Conservation (phyloP, 2,113 vertebrate genomes). For the Brachyhypopomus gauderio region DNA sequence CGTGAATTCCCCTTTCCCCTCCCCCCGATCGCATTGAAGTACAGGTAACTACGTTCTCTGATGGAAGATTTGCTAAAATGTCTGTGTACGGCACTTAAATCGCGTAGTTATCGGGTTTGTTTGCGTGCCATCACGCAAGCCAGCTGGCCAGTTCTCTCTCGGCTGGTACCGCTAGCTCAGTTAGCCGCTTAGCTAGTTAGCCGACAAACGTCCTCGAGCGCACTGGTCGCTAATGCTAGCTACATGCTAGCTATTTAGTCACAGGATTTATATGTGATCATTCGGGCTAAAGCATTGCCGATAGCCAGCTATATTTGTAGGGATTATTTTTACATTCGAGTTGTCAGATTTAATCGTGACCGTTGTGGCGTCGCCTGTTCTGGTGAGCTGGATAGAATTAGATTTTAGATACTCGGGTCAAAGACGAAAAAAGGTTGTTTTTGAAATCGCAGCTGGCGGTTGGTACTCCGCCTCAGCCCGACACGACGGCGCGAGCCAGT, state of each 20-base stretch:
- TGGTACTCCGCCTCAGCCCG: no score
- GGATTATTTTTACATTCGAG: no score
- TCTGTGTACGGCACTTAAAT: neutral
- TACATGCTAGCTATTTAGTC: no score
- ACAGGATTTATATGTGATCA: no score
- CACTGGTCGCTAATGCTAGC: no score
- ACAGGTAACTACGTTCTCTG: conserved; percentile 42
- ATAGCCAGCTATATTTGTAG: no score
- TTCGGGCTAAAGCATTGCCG: no score
- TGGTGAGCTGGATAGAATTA: no score
- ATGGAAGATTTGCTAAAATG: neutral
- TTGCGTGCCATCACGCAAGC: conserved; percentile 48
- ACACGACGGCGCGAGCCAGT: no score
- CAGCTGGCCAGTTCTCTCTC: conserved; percentile 33
- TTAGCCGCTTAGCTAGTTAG: neutral
- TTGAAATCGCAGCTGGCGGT: neutral
- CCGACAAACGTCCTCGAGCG: neutral
- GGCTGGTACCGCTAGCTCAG: neutral
- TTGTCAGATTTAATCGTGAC: no score
- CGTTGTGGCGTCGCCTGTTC: no score
- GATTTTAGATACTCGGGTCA: conserved; percentile 18
- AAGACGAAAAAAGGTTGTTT: conserved; percentile 36
- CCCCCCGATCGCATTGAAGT: conserved; percentile 31
- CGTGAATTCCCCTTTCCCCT: conserved; percentile 53
- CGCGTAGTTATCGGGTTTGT: conserved; percentile 4